Conservation (phyloP, 2,797 vertebrate genomes). For the Microhierax caerulescens region DNA sequence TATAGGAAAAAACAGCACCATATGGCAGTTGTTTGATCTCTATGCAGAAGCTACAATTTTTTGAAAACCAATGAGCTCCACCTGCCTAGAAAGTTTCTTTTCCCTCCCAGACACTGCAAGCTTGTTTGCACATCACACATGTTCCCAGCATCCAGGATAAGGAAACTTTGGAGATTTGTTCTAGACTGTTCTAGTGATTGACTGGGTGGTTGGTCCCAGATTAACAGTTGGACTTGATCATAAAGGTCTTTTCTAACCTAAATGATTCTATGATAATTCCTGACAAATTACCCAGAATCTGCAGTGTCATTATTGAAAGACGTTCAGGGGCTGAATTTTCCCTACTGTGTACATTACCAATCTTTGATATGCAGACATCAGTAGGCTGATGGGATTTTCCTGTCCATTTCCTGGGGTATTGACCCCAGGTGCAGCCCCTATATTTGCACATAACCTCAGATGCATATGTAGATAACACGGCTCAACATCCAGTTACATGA, state of each 20-base stretch:
- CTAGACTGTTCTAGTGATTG: not conserved
- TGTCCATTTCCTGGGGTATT: fast-evolving
- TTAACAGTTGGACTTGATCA: too few relatives aligned
- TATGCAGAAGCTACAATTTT: not conserved
- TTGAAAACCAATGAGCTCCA: conserved; percentile 14
- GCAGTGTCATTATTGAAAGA: not conserved
- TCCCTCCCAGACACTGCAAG: not conserved
- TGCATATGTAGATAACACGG: not conserved
- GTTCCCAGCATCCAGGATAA: not conserved
- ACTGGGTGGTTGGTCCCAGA: too few relatives aligned
- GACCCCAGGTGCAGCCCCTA: not conserved
- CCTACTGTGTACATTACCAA: not conserved
- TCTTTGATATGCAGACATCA: not conserved
- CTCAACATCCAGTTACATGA: not conserved
- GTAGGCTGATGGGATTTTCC: not conserved
- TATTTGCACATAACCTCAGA: not conserved
- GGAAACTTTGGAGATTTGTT: not conserved
- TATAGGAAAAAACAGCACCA: conserved; percentile 43
- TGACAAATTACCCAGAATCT: not conserved
- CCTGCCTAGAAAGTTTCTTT: conserved; percentile 22
- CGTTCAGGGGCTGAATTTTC: not conserved
- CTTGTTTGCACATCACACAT: not conserved
- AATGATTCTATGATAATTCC: not conserved
- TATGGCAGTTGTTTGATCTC: conserved; percentile 53
- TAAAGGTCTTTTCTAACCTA: too few relatives aligned